Conservation (phyloP, 2,888 invertebrate genomes). For the Rhagonycha fulva region DNA sequence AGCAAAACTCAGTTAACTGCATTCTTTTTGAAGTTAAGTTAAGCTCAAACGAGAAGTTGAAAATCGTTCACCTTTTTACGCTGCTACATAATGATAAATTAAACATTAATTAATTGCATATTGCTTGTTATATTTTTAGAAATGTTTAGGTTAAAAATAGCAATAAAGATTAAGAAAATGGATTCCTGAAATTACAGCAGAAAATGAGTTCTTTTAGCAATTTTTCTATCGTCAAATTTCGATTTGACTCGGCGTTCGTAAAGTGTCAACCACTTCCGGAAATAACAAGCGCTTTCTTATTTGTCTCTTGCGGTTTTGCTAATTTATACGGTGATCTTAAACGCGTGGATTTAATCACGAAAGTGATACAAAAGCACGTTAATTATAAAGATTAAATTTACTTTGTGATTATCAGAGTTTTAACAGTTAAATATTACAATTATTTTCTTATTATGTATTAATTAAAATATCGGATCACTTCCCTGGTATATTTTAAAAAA, state of each 20-base stretch:
- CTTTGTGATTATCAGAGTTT: background rate
- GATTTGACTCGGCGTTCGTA: slow-evolving; percentile 20
- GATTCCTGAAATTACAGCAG: background rate
- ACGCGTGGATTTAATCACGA: slow-evolving; percentile 11
- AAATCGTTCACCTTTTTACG: too few species aligned
- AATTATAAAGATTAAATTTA: slow-evolving; percentile 10
- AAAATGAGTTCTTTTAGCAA: slow-evolving; percentile 16
- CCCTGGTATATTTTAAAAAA: background rate
- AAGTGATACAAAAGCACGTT: slow-evolving; percentile 8
- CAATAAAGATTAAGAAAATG: background rate
- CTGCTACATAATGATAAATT: background rate
- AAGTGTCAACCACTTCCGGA: slow-evolving; percentile 21
- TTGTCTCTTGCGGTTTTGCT: slow-evolving; percentile 23
- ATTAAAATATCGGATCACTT: background rate
- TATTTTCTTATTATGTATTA: background rate
- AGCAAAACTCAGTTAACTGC: too few species aligned
- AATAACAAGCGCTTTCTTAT: slow-evolving; percentile 23
- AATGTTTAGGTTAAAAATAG: background rate
- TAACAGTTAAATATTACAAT: background rate
- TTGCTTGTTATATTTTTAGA: background rate
- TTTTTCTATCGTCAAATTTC: slow-evolving; percentile 16
- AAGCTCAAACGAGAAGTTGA: too few species aligned
- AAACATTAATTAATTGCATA: background rate
- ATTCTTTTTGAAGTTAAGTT: too few species aligned
- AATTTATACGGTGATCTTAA: slow-evolving; percentile 19